Evolutionary conservation across 2,797 vertebrate genomes (phyloP).

Genomic region (Corythornis leucogaster): DNA sequence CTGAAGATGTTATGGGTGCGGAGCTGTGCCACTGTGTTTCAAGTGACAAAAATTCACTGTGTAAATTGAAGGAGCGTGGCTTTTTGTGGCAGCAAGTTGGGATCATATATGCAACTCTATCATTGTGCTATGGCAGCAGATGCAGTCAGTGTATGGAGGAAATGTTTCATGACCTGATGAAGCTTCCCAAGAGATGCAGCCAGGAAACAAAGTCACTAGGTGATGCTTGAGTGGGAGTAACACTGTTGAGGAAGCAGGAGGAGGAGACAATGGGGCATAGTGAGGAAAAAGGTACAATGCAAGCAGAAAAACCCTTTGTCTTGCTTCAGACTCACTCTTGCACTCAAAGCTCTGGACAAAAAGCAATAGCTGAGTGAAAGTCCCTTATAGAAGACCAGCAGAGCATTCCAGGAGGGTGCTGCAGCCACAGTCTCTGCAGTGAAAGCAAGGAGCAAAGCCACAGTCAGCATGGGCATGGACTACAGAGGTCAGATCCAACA

Average conservation of each 20-base stretch:
- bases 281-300: not conserved
- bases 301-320: not conserved
- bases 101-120: not conserved
- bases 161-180: not conserved
- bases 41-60: not conserved
- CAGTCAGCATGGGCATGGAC: not conserved
- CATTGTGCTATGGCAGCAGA: slow-evolving; percentile 8
- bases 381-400: not conserved
- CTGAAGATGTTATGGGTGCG: not conserved
- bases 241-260: not conserved
- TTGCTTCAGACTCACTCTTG: not conserved
- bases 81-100: not conserved
- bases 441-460: not conserved
- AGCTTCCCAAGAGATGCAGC: not conserved
- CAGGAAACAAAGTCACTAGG: not conserved
- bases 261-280: not conserved
- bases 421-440: not conserved
- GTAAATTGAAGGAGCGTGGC: not conserved
- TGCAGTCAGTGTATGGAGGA: not conserved
- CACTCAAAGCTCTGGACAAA: not conserved
- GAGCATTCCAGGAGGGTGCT: not conserved
- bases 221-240: not conserved
- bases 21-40: not conserved
- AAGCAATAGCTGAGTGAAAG: not conserved
- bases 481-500: not conserved